Conservation (phyloP, 2,888 invertebrate genomes). For the Axea sp. region DNA sequence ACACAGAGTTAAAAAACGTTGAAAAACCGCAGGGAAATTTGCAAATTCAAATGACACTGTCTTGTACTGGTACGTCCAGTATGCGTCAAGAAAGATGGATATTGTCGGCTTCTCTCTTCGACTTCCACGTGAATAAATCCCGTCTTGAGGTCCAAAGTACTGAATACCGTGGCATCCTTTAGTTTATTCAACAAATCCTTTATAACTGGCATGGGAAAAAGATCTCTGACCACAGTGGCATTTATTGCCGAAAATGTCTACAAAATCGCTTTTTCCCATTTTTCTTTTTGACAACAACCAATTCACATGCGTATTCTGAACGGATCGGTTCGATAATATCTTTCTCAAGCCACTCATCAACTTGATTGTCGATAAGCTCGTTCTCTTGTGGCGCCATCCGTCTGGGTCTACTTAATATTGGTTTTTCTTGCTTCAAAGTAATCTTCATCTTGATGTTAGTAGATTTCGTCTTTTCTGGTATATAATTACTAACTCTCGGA, state of each 20-base stretch:
- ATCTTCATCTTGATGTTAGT: constrained; percentile 2
- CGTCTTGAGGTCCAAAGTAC: constrained; percentile 6
- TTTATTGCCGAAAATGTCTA: constrained; percentile 64
- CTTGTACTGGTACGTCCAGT: constrained; percentile 4
- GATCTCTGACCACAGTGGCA: constrained; percentile 39
- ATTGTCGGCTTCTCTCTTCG: neutral
- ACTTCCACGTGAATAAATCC: constrained; percentile 16
- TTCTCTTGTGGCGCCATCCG: neutral
- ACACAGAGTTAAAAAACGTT: constrained; percentile 14
- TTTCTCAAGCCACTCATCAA: neutral
- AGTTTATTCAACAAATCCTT: constrained; percentile 48
- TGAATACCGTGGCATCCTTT: neutral
- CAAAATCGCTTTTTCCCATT: constrained; percentile 43
- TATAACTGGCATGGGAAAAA: constrained; percentile 55
- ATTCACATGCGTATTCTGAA: neutral
- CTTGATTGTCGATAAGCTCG: neutral
- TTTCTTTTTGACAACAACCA: neutral
- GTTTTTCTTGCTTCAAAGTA: neutral
- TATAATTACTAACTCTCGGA: too few species aligned
- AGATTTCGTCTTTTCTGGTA: too few species aligned
- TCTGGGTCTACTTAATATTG: neutral
- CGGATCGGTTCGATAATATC: neutral
- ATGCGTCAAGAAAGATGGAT: constrained; percentile 8
- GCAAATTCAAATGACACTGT: neutral
- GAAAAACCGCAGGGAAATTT: constrained; percentile 12